A percentile compares a stretch with the other conserved stretches of the same genome.
Conservation (phyloP, 1,140 invertebrate genomes). For the Drosophila setifemur region DNA sequence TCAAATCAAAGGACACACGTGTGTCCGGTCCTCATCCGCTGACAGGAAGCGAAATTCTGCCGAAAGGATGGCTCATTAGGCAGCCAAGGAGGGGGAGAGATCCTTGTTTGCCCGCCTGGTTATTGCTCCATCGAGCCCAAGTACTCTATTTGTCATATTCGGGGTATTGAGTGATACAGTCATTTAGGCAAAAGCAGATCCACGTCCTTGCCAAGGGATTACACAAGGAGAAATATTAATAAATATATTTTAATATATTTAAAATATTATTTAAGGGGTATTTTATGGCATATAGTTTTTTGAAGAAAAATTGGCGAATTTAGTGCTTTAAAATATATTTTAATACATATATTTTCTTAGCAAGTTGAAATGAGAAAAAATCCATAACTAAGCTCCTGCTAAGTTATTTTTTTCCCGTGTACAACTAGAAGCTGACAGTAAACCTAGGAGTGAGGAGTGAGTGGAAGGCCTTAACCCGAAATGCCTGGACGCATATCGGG, state of each 20-base stretch:
- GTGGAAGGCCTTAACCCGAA: conserved; percentile 42
- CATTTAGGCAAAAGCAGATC: conserved; percentile 32
- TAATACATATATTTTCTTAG: too few species aligned
- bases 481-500: conserved; percentile 63
- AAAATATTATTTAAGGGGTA: neutral
- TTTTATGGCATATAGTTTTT: too few species aligned
- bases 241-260: neutral
- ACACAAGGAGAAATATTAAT: neutral
- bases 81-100: conserved; percentile 23
- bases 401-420: neutral
- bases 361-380: too few species aligned
- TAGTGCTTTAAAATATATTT: too few species aligned
- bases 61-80: conserved; percentile 56
- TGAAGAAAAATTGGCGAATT: too few species aligned
- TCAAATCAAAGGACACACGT: conserved; percentile 60
- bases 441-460: neutral
- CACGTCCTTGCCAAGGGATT: neutral
- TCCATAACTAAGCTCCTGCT: too few species aligned
- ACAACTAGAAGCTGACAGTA: conserved; percentile 4
- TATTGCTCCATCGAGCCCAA: conserved; percentile 63
- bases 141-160: conserved; percentile 56
- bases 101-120: conserved; percentile 35
- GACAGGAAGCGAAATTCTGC: conserved; percentile 44
- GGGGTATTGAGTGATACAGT: conserved; percentile 55
- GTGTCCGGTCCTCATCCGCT: conserved; percentile 55